A percentile compares a stretch with the other conserved stretches of the same genome.
Conservation (phyloP, 2,797 vertebrate genomes). For the Melanogrammus aeglefinus region DNA sequence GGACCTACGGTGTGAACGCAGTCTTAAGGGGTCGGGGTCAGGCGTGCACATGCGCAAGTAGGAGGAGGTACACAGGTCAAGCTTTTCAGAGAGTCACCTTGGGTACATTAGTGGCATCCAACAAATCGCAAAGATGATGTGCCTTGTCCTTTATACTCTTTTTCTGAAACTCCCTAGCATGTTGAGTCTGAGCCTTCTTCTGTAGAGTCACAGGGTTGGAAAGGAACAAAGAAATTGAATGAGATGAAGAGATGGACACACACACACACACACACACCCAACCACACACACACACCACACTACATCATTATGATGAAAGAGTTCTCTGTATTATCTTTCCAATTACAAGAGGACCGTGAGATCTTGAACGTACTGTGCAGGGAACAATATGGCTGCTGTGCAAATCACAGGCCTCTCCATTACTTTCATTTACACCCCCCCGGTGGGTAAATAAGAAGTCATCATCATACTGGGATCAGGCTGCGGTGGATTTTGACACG, state of each 20-base stretch:
- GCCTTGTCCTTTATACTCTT: slow-evolving; percentile 98
- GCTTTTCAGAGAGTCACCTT: slow-evolving; percentile 78
- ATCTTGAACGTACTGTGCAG: slow-evolving; percentile 37
- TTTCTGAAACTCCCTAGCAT: slow-evolving; percentile 93
- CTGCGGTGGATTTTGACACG: slow-evolving; percentile 23
- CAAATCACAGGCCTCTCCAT: slow-evolving; percentile 31
- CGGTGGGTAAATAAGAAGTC: slow-evolving; percentile 6
- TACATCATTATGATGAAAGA: slow-evolving; percentile 40
- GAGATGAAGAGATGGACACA: slow-evolving; percentile 31
- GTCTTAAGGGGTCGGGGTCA: slow-evolving; percentile 12
- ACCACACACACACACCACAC: slow-evolving; percentile 35
- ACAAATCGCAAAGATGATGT: slow-evolving; percentile 86
- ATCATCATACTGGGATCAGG: slow-evolving; percentile 20
- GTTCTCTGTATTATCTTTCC: slow-evolving; percentile 38
- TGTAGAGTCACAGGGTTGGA: slow-evolving; percentile 65
- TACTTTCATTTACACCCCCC: slow-evolving; percentile 54
- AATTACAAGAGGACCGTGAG: slow-evolving; percentile 35
- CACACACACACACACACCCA: slow-evolving; percentile 40
- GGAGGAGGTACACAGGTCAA: slow-evolving; percentile 21
- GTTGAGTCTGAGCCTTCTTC: slow-evolving; percentile 89
- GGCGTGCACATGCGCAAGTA: slow-evolving; percentile 4
- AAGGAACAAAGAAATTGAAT: slow-evolving; percentile 35
- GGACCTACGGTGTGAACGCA: background rate
- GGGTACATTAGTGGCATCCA: slow-evolving; percentile 71
- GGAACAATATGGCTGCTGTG: slow-evolving; percentile 45